Percentiles rank a stretch among this genome's conserved stretches.
Conservation (phyloP, 2,888 invertebrate species). For the Conistra vaccinii region DNA sequence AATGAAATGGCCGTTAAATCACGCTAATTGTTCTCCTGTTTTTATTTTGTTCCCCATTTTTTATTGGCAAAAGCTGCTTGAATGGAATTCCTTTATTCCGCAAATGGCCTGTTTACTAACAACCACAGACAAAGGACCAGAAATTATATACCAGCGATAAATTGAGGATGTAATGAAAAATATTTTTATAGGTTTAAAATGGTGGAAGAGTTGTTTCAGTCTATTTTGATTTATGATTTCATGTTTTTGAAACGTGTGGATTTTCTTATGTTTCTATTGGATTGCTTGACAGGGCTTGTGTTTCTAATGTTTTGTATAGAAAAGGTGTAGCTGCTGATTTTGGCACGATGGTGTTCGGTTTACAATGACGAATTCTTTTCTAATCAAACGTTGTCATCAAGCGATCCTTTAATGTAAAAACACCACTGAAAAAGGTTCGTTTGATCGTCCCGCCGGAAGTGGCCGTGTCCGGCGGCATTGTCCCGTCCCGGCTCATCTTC, state of each 20-base stretch:
- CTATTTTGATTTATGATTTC: slow-evolving; percentile 43
- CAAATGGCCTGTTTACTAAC: slow-evolving; percentile 88
- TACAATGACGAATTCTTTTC: not conserved
- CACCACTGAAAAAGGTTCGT: slow-evolving; percentile 67
- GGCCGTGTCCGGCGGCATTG: slow-evolving; percentile 82
- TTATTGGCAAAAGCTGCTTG: slow-evolving; percentile 79
- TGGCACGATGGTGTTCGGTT: not conserved
- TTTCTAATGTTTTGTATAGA: not conserved
- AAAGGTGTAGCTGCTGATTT: not conserved
- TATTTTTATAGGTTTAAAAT: slow-evolving; percentile 64
- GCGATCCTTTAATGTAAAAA: slow-evolving; percentile 35
- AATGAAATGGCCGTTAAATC: slow-evolving; percentile 90
- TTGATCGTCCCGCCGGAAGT: slow-evolving; percentile 84
- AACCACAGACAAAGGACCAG: slow-evolving; percentile 85
- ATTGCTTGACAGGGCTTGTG: not conserved
- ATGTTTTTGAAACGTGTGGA: not conserved
- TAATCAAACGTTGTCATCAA: slow-evolving; percentile 2
- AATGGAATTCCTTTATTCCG: slow-evolving; percentile 89
- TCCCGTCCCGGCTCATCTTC: slow-evolving; percentile 83
- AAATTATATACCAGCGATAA: slow-evolving; percentile 88
- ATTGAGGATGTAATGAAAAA: slow-evolving; percentile 74
- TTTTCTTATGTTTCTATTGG: not conserved
- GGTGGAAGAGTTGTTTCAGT: slow-evolving; percentile 50
- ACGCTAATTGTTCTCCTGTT: slow-evolving; percentile 89
- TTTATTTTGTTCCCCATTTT: slow-evolving; percentile 86